phyloP scores from a whole-genome alignment of 2,113 vertebrate genomes.

The Heloderma charlesbogerti region DNA sequence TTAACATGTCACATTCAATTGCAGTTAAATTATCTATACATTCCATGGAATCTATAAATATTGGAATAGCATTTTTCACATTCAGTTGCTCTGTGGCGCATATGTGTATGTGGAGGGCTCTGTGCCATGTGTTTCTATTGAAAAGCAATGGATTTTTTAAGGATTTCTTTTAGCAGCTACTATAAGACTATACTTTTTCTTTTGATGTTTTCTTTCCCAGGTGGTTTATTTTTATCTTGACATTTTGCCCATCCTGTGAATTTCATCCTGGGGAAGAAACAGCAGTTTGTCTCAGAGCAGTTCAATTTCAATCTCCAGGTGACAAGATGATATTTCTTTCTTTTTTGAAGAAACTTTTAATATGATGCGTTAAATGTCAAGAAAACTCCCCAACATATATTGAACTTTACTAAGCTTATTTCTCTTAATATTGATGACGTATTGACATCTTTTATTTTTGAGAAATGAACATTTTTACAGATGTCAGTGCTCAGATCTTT shows the following conservation, averaged over 20 bases:
- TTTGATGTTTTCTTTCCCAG: constrained; percentile 60
- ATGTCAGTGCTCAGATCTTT: constrained; percentile 55
- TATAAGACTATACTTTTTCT: constrained; percentile 67
- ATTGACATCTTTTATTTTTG: constrained; percentile 73
- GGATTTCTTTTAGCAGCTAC: constrained; percentile 71
- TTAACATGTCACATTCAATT: constrained; percentile 45
- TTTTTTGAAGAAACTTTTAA: constrained; percentile 82
- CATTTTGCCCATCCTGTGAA: constrained; percentile 81
- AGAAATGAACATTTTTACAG: constrained; percentile 63
- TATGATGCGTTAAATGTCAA: constrained; percentile 85
- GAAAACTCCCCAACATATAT: constrained; percentile 79
- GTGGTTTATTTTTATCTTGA: constrained; percentile 81
- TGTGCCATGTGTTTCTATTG: constrained; percentile 53
- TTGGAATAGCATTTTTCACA: constrained; percentile 41
- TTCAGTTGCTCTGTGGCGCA: constrained; percentile 63
- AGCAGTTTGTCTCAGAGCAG: constrained; percentile 81
- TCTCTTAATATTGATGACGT: constrained; percentile 84
- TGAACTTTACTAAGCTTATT: constrained; percentile 81
- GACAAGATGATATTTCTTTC: constrained; percentile 84
- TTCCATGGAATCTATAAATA: constrained; percentile 7
- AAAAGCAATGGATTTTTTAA: constrained; percentile 65
- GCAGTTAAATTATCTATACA: constrained; percentile 26
- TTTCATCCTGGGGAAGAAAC: constrained; percentile 78
- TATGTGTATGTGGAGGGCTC: constrained; percentile 10
- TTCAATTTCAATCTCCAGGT: constrained; percentile 82